phyloP scores from a whole-genome alignment of 2,113 vertebrate species.

The Etheostoma spectabile region DNA sequence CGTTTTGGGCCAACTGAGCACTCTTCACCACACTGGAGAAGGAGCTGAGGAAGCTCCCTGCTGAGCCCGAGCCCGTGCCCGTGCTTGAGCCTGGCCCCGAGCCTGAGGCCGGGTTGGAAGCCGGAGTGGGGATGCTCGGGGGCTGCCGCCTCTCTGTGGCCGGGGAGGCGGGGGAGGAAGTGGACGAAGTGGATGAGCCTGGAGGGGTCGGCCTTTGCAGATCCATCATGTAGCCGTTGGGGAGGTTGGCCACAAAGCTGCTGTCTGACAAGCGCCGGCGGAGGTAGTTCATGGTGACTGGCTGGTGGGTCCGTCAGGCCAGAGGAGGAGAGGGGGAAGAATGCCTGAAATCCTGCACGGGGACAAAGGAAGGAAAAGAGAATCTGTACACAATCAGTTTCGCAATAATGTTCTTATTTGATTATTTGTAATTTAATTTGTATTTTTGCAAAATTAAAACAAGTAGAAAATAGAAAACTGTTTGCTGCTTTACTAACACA shows the following conservation, averaged over 20 bases:
- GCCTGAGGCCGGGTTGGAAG: constrained; percentile 35
- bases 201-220: constrained; percentile 88
- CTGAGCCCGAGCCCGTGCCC: constrained; percentile 49
- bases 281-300: constrained; percentile 93
- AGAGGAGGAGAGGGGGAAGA: constrained; percentile 34
- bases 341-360: constrained; percentile 37
- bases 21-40: constrained; percentile 95
- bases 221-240: constrained; percentile 98
- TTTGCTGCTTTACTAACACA: too few relatives aligned
- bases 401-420: background rate
- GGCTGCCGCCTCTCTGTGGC: constrained; percentile 86
- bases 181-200: constrained; percentile 89
- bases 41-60: constrained; percentile 92
- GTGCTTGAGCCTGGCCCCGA: constrained; percentile 61
- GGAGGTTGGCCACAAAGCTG: constrained; percentile 96
- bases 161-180: constrained; percentile 87
- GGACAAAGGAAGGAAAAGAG: background rate
- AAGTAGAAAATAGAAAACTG: too few relatives aligned
- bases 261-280: constrained; percentile 96
- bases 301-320: constrained; percentile 73
- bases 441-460: too few relatives aligned
- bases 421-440: background rate
- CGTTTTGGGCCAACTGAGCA: constrained; percentile 85
- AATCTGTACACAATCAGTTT: background rate
- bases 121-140: constrained; percentile 62